These are phyloP conservation scores for Enteromius trimaculatus DNA, from an alignment of 2,797 vertebrate genomes.

Conservation along the genomic window DNA sequence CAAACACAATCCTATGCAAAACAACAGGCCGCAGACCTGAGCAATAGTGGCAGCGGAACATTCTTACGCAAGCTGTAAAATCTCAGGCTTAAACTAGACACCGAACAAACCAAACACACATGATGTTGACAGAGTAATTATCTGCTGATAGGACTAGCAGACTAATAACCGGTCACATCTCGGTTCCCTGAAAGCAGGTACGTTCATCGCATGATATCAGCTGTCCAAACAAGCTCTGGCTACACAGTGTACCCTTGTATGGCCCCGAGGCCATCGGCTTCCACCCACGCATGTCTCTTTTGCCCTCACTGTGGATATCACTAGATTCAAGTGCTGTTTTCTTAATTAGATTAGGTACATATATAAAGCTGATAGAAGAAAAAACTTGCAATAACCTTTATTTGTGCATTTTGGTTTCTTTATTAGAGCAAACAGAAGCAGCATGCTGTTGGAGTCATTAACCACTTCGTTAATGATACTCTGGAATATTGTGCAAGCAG, in stretches of 20 bases:
- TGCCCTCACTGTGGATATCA: constrained; percentile 18
- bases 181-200: constrained; percentile 63
- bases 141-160: constrained; percentile 47
- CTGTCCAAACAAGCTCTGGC: constrained; percentile 70
- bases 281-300: constrained; percentile 44
- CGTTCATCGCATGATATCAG: constrained; percentile 71
- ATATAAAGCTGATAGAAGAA: background rate
- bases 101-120: constrained; percentile 38
- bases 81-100: constrained; percentile 14
- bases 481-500: constrained; percentile 20
- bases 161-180: constrained; percentile 57
- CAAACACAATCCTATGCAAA: background rate
- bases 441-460: background rate
- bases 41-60: background rate
- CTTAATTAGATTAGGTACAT: background rate
- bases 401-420: background rate
- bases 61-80: constrained; percentile 35
- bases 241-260: constrained; percentile 60
- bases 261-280: constrained; percentile 33
- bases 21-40: background rate
- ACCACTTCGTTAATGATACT: background rate
- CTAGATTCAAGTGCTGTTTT: background rate
- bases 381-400: background rate
- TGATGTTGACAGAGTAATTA: constrained; percentile 53
- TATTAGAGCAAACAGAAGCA: background rate